These are phyloP conservation scores for Nymphicus hollandicus DNA, from an alignment of 2,113 vertebrate genomes.

Conservation along the genomic window DNA sequence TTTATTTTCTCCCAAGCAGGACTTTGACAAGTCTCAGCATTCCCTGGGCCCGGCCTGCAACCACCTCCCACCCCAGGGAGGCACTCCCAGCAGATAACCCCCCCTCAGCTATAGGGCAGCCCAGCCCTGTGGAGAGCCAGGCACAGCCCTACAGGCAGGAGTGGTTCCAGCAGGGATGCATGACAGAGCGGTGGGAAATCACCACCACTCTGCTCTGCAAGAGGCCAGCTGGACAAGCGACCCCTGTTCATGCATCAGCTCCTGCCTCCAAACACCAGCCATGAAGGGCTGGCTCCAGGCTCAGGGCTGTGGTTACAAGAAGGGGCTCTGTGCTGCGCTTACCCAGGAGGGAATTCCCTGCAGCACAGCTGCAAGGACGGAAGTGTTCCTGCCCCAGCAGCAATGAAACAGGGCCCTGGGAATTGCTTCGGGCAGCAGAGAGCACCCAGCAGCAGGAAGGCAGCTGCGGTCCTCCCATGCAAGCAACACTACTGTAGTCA, in stretches of 20 bases:
- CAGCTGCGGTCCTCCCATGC: rapidly evolving
- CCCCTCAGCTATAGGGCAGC: background rate
- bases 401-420: background rate
- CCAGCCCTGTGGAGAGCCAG: background rate
- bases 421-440: background rate
- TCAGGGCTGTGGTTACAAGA: background rate
- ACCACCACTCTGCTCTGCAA: background rate
- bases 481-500: rapidly evolving
- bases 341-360: background rate
- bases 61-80: background rate
- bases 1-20: constrained; percentile 40
- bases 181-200: background rate
- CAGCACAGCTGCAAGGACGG: background rate
- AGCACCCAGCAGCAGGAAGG: background rate
- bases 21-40: background rate
- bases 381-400: background rate
- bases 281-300: background rate
- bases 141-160: background rate
- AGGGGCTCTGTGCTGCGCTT: background rate
- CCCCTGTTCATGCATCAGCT: background rate
- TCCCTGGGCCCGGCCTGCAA: background rate
- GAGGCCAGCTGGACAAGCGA: background rate
- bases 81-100: background rate
- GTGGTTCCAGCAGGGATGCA: rapidly evolving
- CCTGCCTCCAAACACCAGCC: background rate